Conservation (phyloP, 2,113 vertebrate species). For the Corythornis vintsioides region DNA sequence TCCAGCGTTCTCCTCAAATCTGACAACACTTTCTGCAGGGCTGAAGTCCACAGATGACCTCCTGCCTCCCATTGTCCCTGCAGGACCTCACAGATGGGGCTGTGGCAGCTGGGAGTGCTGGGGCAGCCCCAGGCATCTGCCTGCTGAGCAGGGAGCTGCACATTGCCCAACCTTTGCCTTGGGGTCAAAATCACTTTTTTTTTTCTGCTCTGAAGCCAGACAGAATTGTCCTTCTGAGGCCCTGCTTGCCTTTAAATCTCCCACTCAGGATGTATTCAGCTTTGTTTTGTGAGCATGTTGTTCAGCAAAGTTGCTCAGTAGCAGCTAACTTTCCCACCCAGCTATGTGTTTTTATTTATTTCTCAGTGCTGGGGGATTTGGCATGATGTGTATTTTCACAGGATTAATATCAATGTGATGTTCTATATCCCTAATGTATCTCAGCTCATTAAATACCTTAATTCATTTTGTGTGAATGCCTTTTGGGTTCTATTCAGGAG, state of each 20-base stretch:
- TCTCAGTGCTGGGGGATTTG: not conserved
- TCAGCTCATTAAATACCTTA: constrained; percentile 23
- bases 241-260: not conserved
- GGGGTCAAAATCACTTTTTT: not conserved
- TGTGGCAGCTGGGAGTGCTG: not conserved
- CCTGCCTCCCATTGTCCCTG: not conserved
- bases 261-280: not conserved
- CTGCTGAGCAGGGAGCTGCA: not conserved
- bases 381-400: not conserved
- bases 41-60: not conserved
- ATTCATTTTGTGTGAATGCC: not conserved
- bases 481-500: constrained; percentile 9
- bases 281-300: not conserved
- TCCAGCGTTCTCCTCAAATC: not conserved
- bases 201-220: not conserved
- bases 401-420: not conserved
- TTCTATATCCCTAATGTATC: not conserved
- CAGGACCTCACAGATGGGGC: not conserved
- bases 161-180: constrained; percentile 2
- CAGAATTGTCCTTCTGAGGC: not conserved
- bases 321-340: not conserved
- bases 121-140: not conserved
- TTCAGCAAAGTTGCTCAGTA: not conserved
- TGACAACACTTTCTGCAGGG: not conserved
- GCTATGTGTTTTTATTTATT: not conserved